Base-by-base conservation (phyloP, 2,113 vertebrate species). In the Chauna torquata region DNA sequence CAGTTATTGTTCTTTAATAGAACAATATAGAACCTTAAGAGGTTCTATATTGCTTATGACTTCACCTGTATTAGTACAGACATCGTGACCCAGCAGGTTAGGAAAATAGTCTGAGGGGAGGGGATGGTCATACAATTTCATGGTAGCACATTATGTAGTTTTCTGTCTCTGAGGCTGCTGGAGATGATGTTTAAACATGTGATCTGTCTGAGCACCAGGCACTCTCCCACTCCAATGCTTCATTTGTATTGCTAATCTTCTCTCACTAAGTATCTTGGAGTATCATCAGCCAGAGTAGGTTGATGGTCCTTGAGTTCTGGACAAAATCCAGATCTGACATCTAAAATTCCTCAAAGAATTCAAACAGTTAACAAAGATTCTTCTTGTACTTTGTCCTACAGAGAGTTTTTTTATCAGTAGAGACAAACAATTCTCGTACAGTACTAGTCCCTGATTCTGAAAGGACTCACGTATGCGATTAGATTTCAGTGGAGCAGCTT, bases 381-480 rank as follows among this genome's bases (percentile, higher is more conserved):
- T 71, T 85, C 78, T 75, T 90, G 14, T 68, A 28, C 64, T 86
- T 91, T 2, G 1, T 14, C 11, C 44, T 75, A 36, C 66, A 72
- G 74, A 93, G 80, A 76, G 17, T 44, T 86, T 76, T 74, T 34
- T 72, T 94, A 91, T 82, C 87, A 90, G 62, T n/a, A 77, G 66
- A 92, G 75, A 80, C 40, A 86, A 96, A 82, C 54, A 82, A 90
- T 83, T 92, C 84, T 74, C 69, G 75, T 79, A 66, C 45, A 54
- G 77, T n/a, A 36, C 57, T 75, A 62, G 45, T 85, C 30, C 5
- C 45, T 70, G 49, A 75, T 75, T 88, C 80, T 78, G 86, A 92
- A 69, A 92, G 44, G 54, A 55, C 23, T 94, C 92, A 78, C 0
- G 0, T 52, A 25, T 82, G 16, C 76, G 58, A 93, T 94, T 92